Evolutionary conservation across 2,113 vertebrate genomes (phyloP).

Genomic region (Eptesicus fuscus): DNA sequence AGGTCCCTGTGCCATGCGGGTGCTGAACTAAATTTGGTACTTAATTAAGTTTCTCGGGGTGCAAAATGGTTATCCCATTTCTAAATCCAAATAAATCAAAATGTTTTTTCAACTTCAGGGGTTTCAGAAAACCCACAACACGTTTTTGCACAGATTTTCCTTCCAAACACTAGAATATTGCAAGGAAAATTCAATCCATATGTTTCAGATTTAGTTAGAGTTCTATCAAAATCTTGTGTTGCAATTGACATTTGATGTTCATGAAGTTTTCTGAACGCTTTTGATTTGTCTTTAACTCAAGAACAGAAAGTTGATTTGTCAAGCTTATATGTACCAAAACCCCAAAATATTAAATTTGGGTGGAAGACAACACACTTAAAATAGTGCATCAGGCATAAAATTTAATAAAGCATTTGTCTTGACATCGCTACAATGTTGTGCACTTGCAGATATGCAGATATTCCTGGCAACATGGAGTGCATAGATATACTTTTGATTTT

Average conservation of each 20-base stretch:
- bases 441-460: background rate
- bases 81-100: slow-evolving; percentile 72
- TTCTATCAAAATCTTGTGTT: slow-evolving; percentile 69
- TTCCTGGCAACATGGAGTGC: background rate
- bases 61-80: slow-evolving; percentile 67
- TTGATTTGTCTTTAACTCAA: slow-evolving; percentile 72
- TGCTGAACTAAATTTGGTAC: slow-evolving; percentile 31
- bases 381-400: slow-evolving; percentile 62
- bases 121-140: slow-evolving; percentile 67
- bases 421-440: background rate
- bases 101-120: slow-evolving; percentile 61
- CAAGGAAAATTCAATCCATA: slow-evolving; percentile 70
- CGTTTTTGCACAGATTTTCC: slow-evolving; percentile 68
- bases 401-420: slow-evolving; percentile 62
- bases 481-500: background rate
- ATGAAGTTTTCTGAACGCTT: slow-evolving; percentile 67
- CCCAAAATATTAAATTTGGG: slow-evolving; percentile 65
- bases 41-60: slow-evolving; percentile 59
- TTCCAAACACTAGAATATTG: slow-evolving; percentile 65
- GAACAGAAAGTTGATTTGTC: slow-evolving; percentile 76
- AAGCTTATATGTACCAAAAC: slow-evolving; percentile 64
- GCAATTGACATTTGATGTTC: slow-evolving; percentile 71
- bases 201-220: slow-evolving; percentile 69
- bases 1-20: background rate
- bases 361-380: slow-evolving; percentile 59